phyloP scores from a whole-genome alignment of 2,113 vertebrate species.

The Macquaria australasica region DNA sequence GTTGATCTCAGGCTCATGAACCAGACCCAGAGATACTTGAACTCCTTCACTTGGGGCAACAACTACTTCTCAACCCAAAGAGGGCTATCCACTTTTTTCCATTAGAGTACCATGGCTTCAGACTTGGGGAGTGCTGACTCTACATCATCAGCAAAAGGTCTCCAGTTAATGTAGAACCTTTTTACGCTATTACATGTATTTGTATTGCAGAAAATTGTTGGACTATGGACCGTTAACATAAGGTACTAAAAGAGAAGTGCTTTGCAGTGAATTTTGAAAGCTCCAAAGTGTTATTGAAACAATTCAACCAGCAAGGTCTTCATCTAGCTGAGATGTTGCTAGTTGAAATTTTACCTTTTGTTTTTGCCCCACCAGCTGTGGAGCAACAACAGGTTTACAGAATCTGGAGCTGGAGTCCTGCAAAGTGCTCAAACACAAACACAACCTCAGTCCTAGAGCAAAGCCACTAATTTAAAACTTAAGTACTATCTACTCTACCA shows the following conservation, averaged over 20 bases:
- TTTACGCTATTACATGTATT: not conserved
- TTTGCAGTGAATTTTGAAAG: too few relatives aligned
- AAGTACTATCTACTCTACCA: constrained; percentile 43
- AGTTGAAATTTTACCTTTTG: too few relatives aligned
- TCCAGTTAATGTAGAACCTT: too few relatives aligned
- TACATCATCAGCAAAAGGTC: not conserved
- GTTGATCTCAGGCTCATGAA: not conserved
- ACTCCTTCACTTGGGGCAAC: not conserved
- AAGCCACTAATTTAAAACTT: constrained; percentile 62
- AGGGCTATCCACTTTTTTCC: not conserved
- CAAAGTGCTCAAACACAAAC: constrained; percentile 37
- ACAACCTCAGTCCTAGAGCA: constrained; percentile 55
- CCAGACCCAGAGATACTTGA: not conserved
- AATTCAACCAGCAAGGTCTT: too few relatives aligned
- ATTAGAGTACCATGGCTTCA: not conserved
- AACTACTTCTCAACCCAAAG: not conserved
- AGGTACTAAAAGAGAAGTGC: not conserved
- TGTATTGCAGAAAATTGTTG: not conserved
- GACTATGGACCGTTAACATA: not conserved
- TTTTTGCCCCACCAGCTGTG: not conserved
- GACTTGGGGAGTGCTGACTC: too few relatives aligned
- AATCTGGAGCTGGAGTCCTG: constrained; percentile 10
- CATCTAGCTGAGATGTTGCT: not conserved
- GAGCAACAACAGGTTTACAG: constrained; percentile 17
- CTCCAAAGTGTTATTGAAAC: not conserved